phyloP scores from a whole-genome alignment of 2,888 invertebrate species.

The Melanostoma mellinum region DNA sequence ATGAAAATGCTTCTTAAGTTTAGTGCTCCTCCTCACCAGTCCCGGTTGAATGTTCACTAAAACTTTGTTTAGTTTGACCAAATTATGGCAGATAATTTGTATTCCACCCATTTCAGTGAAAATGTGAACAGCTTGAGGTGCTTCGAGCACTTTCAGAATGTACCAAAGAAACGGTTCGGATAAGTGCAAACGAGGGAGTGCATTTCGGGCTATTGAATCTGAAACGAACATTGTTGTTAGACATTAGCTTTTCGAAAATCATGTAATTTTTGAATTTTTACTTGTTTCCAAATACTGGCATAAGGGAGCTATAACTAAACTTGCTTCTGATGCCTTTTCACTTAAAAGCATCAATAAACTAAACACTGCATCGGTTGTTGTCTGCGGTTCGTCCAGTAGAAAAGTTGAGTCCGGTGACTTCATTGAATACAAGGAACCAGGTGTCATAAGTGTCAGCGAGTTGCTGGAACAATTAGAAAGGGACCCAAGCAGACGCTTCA shows the following conservation, averaged over 20 bases:
- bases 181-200: constrained; percentile 83
- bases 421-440: constrained; percentile 82
- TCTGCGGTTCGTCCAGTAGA: constrained; percentile 85
- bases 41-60: constrained; percentile 88
- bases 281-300: constrained; percentile 86
- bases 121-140: constrained; percentile 87
- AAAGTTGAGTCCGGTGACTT: constrained; percentile 78
- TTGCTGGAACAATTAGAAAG: constrained; percentile 89
- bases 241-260: neutral
- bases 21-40: constrained; percentile 82
- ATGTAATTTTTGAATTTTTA: constrained; percentile 70
- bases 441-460: constrained; percentile 87
- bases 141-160: constrained; percentile 90
- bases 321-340: constrained; percentile 89
- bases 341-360: constrained; percentile 90
- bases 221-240: neutral
- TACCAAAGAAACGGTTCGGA: constrained; percentile 95
- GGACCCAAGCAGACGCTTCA: constrained; percentile 91
- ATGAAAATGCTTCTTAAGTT: neutral
- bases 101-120: constrained; percentile 91
- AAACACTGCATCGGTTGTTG: constrained; percentile 94
- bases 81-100: constrained; percentile 89
- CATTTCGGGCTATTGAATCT: constrained; percentile 80
- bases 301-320: constrained; percentile 90
- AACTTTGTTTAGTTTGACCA: constrained; percentile 88